Evolutionary conservation across 2,113 vertebrate genomes (phyloP).

Genomic region (Corythaeola cristata): DNA sequence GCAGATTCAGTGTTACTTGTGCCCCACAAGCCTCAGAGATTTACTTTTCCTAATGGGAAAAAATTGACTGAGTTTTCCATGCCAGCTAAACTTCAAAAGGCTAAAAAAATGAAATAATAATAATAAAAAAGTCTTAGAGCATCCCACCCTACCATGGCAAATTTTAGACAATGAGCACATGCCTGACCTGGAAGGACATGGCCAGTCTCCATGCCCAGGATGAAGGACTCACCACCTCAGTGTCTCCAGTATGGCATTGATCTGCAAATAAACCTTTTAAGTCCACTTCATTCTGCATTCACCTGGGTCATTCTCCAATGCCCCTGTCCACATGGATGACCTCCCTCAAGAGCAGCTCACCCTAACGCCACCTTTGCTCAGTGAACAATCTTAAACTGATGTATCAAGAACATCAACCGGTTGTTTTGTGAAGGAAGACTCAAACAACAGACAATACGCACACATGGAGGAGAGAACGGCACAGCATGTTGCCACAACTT

Average conservation of each 20-base stretch:
- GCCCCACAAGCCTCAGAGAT: background rate
- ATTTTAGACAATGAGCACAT: background rate
- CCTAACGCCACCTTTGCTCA: fast-evolving
- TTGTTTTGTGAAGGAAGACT: background rate
- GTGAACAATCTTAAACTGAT: background rate
- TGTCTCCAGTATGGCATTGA: background rate
- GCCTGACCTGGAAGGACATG: background rate
- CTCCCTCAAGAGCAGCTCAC: background rate
- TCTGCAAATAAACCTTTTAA: background rate
- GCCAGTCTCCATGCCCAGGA: background rate
- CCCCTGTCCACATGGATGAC: too few relatives aligned
- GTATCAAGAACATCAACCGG: background rate
- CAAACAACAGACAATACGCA: fast-evolving
- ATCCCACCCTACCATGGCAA: fast-evolving
- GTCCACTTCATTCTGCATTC: background rate
- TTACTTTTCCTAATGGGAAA: background rate
- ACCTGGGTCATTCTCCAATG: background rate
- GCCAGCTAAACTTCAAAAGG: background rate
- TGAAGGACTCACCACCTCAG: background rate
- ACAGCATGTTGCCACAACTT: background rate
- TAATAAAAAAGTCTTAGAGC: too few relatives aligned
- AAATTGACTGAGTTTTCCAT: background rate
- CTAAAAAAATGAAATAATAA: background rate
- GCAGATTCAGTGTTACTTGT: background rate
- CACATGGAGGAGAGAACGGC: fast-evolving